Conservation (phyloP, 1,140 invertebrate species). For the Drosophila tani region DNA sequence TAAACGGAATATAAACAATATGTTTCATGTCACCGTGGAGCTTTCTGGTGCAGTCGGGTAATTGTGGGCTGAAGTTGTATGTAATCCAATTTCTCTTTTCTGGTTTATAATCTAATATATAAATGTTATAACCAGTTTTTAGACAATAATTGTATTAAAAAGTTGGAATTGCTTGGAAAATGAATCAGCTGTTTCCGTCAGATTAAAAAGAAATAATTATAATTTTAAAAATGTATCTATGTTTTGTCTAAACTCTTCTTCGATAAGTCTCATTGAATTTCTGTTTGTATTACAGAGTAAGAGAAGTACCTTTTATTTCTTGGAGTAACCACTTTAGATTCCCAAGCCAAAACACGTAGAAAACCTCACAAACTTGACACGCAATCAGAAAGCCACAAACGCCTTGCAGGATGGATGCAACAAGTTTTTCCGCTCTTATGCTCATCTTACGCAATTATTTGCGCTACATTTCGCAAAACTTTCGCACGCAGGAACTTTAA, state of each 20-base stretch:
- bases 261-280: neutral
- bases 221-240: neutral
- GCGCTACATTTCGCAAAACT: slow-evolving; percentile 50
- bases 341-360: neutral
- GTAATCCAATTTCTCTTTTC: too few relatives aligned
- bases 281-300: neutral
- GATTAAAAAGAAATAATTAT: too few relatives aligned
- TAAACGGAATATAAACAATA: slow-evolving; percentile 44
- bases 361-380: slow-evolving; percentile 40
- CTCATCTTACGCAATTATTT: slow-evolving; percentile 72
- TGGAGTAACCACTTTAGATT: neutral
- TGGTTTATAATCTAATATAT: neutral
- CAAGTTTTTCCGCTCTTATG: slow-evolving; percentile 49
- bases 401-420: slow-evolving; percentile 47
- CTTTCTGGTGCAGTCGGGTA: neutral
- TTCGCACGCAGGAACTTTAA: slow-evolving; percentile 61
- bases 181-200: neutral
- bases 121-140: too few relatives aligned
- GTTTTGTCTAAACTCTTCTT: too few relatives aligned
- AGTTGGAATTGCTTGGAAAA: too few relatives aligned
- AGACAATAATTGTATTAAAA: too few relatives aligned
- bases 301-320: neutral
- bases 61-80: neutral
- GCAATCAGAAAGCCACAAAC: slow-evolving; percentile 48
- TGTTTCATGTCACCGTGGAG: slow-evolving; percentile 28